Base-by-base conservation (phyloP, 1,140 invertebrate species). In the Cyclargus thomasi region DNA sequence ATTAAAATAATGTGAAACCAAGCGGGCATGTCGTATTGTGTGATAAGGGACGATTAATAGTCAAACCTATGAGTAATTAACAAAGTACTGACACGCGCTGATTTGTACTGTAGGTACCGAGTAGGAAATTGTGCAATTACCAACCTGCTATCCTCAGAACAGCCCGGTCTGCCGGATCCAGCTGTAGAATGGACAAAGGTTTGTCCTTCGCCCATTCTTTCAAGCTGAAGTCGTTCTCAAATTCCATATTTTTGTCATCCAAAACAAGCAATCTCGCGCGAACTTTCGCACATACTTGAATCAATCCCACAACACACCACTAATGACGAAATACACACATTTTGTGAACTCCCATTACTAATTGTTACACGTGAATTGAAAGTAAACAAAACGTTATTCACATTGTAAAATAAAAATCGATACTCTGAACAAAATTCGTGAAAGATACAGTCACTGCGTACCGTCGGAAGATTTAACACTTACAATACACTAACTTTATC, bases 201-300 rank as follows among this genome's bases (percentile, higher is more conserved):
- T 98, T 97, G 90, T 98, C 96, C 92, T 96, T 96, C 76, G 96
- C 96, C 97, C 97, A 98, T 93, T 98, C 97, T 91, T 97, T 96
- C 87, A 98, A 93, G 85, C 95, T 96, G 80, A 94, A 94, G 85
- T 95, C 95, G 80, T 94, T 93, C 84, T 96, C 95, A 88, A 95
- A 96, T 92, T 96, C 95, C 95, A 96, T 96, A 76, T 87, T 89
- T 84, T 80, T 89, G 85, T 87, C 83, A 88, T 90, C 86, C 87
- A 89, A 85, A 88, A 86, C 83, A 84, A 83, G 82, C 76, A 88
- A 78, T 82, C 78, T 82, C 78, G 80, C 86, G 78, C 86, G 85
- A 78, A 88, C 86, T 81, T 79, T 82, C 85, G 83, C 78, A 83
- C 88, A 86, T 88, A 88, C 78, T 86, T 90, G 84, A 86, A 85